Base-by-base conservation (phyloP, 1,140 invertebrate species). In the Calephelis nemesis region DNA sequence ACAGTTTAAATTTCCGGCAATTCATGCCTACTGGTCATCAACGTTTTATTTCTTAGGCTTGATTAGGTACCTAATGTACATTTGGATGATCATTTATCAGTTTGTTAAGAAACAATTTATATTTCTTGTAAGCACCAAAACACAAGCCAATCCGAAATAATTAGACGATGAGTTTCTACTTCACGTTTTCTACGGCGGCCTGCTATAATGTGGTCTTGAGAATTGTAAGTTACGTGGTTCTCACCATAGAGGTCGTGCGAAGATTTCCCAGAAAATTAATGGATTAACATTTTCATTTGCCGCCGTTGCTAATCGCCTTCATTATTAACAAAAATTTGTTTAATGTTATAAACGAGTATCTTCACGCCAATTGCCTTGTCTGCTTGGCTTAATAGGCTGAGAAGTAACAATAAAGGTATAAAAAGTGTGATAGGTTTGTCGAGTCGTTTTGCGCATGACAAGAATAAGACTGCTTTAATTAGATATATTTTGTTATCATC, bases 211-310 rank as follows among this genome's bases (percentile, higher is more conserved):
- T 40, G 54, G 54, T 60, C 54, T 60, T 60, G 54, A 60, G 54
- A 60, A 60, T 39, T 19, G 19, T 39, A 58, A 15, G 30, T 60
- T 39, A 30, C 54, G 54, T 7, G 12, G 30, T 60, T 60, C 54
- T 40, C 54, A 60, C 54, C 54, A 60, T 60, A 60, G 54, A 60
- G 54, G 54, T 60, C 54, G 54, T 60, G 54, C 54, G 54, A 60
- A 60, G 30, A 60, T 60, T 60, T 60, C 54, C 30, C 54, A 60
- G 30, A 60, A 40, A 39, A 49, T 12, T 49, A 60, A 40, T 7
- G 30, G 12, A 40, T 60, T 60, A 30, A 11, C 30, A 60, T 60
- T 60, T 60, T 60, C 54, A 60, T 39, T 60, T n/a, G 39, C 30
- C 12, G 30, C 30, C 54, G 39, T 60, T 40, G 39, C 19, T 40